phyloP scores from a whole-genome alignment of 2,888 invertebrate species.

The Acanthosoma haemorrhoidale region DNA sequence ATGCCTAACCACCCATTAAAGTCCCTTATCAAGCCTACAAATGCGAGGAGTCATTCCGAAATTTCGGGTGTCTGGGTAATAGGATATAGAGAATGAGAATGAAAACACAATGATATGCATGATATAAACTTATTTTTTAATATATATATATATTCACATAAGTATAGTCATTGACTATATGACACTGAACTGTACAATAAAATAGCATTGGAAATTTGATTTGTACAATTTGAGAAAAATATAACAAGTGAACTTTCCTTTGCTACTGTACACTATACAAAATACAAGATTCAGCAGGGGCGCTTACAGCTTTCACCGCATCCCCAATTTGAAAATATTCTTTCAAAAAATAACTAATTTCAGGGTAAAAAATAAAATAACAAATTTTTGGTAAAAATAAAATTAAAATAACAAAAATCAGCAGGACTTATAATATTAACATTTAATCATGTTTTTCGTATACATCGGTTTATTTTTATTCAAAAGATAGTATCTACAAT shows the following conservation, averaged over 20 bases:
- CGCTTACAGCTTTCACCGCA: background rate
- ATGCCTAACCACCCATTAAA: slow-evolving; percentile 34
- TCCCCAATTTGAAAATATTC: background rate
- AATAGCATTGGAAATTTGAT: slow-evolving; percentile 40
- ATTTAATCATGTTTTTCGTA: too few species aligned
- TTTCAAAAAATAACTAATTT: background rate
- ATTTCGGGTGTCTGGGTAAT: background rate
- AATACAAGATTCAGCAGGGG: slow-evolving; percentile 28
- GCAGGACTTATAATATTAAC: slow-evolving; percentile 22
- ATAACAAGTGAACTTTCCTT: slow-evolving; percentile 31
- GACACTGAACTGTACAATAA: slow-evolving; percentile 42
- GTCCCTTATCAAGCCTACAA: too few species aligned
- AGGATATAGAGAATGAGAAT: background rate
- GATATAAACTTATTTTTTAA: slow-evolving; percentile 42
- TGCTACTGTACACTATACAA: slow-evolving; percentile 37
- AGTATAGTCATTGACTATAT: slow-evolving; percentile 41
- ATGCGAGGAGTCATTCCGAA: too few species aligned
- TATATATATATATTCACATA: slow-evolving; percentile 41
- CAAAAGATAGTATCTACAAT: background rate
- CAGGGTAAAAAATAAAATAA: slow-evolving; percentile 14
- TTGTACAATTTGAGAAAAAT: slow-evolving; percentile 39
- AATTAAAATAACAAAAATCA: slow-evolving; percentile 6
- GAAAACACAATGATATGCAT: slow-evolving; percentile 32
- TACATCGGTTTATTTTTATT: slow-evolving; percentile 26
- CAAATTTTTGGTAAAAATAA: too few species aligned